Conservation (phyloP, 2,888 invertebrate genomes). For the Leptura quadrifasciata region DNA sequence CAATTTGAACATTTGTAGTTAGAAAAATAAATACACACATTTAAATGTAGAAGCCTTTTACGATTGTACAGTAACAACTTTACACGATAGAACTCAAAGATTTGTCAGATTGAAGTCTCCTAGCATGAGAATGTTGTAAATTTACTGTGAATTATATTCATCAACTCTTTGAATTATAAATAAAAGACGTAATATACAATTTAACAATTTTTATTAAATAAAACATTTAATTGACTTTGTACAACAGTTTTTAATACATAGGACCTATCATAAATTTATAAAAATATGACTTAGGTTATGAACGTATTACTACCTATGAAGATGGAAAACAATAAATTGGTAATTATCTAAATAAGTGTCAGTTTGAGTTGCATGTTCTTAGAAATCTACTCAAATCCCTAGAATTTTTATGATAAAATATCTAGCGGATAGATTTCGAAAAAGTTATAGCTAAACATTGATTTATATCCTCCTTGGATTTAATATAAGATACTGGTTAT, state of each 20-base stretch:
- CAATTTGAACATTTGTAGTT: no score
- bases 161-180: no score
- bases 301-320: conserved; percentile 19
- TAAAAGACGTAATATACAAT: conserved; percentile 3
- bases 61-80: no score
- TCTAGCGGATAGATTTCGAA: background rate
- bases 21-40: no score
- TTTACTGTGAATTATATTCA: background rate
- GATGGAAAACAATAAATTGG: background rate
- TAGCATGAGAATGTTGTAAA: background rate
- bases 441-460: no score
- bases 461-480: no score
- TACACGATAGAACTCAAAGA: no score
- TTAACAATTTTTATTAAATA: conserved; percentile 37
- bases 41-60: no score
- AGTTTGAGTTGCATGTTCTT: background rate
- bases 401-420: background rate
- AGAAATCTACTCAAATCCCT: background rate
- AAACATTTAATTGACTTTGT: conserved; percentile 33
- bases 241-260: conserved; percentile 27
- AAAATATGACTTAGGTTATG: conserved; percentile 40
- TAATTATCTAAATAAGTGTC: conserved; percentile 19
- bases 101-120: no score
- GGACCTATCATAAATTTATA: conserved; percentile 26
- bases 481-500: no score